Conservation (phyloP, 2,797 vertebrate genomes). For the Sitta carolinensis region DNA sequence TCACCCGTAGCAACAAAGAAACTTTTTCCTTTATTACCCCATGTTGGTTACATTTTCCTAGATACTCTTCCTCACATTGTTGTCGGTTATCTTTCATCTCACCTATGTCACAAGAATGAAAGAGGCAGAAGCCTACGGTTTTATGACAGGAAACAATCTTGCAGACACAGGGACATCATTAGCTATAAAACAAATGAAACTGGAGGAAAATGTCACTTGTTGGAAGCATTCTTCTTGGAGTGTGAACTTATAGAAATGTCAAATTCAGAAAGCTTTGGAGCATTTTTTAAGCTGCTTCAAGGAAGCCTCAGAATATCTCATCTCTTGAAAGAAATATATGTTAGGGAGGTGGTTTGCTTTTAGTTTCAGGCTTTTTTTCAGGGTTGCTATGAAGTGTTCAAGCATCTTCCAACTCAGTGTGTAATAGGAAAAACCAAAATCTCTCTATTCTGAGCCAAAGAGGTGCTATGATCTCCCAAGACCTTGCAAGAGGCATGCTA, state of each 20-base stretch:
- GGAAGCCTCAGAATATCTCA: not conserved
- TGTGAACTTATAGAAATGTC: not conserved
- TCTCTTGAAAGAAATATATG: not conserved
- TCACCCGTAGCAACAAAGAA: not conserved
- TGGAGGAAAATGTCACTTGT: not conserved
- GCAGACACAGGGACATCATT: not conserved
- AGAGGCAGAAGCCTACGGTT: not conserved
- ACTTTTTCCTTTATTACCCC: not conserved
- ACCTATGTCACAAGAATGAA: not conserved
- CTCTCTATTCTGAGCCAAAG: not conserved
- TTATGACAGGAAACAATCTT: constrained; percentile 17
- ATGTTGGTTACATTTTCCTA: not conserved
- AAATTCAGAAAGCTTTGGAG: not conserved
- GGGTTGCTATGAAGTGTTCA: not conserved
- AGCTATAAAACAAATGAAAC: not conserved
- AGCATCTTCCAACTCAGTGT: not conserved
- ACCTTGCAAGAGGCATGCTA: not conserved
- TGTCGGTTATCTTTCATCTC: not conserved
- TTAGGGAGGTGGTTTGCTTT: not conserved
- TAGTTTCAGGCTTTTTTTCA: not conserved
- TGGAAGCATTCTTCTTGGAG: not conserved
- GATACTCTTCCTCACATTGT: not conserved
- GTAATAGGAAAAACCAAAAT: not conserved
- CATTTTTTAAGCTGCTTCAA: not conserved
- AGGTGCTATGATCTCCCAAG: not conserved